phyloP scores from a whole-genome alignment of 2,113 vertebrate species.

The Halcyon senegalensis region DNA sequence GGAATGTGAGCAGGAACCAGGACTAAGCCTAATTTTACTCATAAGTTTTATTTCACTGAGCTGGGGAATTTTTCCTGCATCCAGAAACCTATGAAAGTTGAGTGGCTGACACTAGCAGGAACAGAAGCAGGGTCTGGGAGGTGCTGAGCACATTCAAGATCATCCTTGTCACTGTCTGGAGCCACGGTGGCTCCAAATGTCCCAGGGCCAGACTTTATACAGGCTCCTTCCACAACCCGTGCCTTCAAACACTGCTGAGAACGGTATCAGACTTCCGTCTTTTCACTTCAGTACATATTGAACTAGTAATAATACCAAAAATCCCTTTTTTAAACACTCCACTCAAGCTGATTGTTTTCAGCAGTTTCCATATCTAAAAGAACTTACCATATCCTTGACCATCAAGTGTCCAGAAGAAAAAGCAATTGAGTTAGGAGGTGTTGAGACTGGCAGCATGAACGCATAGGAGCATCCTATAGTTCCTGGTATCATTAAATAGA shows the following conservation, averaged over 20 bases:
- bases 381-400: slow-evolving; percentile 96
- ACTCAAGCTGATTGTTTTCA: not conserved
- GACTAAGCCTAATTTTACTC: slow-evolving; percentile 15
- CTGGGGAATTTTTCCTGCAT: not conserved
- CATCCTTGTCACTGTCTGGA: not conserved
- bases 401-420: slow-evolving; percentile 93
- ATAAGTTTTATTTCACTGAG: not conserved
- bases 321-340: not conserved
- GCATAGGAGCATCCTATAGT: slow-evolving; percentile 91
- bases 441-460: slow-evolving; percentile 97
- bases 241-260: not conserved
- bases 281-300: not conserved
- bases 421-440: slow-evolving; percentile 97
- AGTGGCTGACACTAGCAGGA: not conserved
- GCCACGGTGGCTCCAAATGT: not conserved
- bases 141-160: not conserved
- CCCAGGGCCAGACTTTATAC: not conserved
- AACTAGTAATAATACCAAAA: not conserved
- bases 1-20: slow-evolving; percentile 25
- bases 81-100: not conserved
- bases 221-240: not conserved
- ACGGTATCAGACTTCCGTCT: not conserved
- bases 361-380: not conserved
- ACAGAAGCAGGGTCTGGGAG: not conserved
- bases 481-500: slow-evolving; percentile 95